Evolutionary conservation across 1,140 invertebrate species (phyloP).

Genomic region (Conus ventricosus): DNA sequence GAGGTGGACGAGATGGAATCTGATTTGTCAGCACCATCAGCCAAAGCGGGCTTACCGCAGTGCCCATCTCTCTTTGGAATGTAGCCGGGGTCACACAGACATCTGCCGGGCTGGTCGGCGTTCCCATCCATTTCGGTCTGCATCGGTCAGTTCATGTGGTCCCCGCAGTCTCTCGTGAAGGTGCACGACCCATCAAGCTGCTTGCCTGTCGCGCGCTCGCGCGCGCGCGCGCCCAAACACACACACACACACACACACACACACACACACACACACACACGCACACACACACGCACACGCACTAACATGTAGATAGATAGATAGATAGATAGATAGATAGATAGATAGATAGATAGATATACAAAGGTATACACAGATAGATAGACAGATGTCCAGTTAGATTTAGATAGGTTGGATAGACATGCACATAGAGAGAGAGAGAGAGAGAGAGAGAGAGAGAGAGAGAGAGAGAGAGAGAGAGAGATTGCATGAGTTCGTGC

Average conservation of each 20-base stretch:
- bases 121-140: neutral
- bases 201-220: neutral
- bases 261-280: neutral
- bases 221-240: neutral
- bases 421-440: too few species aligned
- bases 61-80: neutral
- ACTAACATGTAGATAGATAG: neutral
- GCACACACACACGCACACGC: neutral
- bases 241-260: too few species aligned
- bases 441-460: too few species aligned
- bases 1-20: too few species aligned
- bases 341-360: neutral
- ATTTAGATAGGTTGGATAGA: too few species aligned
- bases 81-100: neutral
- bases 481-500: too few species aligned
- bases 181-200: neutral
- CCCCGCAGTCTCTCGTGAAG: neutral
- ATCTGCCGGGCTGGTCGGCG: neutral
- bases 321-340: neutral
- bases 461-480: too few species aligned
- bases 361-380: neutral
- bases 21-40: too few species aligned
- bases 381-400: neutral
- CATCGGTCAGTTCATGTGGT: neutral
- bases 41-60: neutral